phyloP scores from a whole-genome alignment of 2,797 vertebrate genomes.

The Etheostoma perlongum region DNA sequence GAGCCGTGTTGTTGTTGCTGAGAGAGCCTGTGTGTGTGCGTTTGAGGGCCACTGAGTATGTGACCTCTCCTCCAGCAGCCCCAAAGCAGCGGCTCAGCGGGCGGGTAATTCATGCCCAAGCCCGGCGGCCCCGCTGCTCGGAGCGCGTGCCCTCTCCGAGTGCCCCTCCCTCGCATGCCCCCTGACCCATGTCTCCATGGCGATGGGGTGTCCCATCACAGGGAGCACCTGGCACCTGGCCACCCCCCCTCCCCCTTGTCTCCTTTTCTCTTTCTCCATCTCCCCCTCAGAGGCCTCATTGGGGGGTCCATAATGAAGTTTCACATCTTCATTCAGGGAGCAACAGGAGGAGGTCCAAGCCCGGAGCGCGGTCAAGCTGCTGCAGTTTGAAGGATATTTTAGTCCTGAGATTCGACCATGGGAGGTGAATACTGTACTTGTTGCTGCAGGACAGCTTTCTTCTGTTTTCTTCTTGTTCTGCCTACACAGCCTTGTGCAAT shows the following conservation, averaged over 20 bases:
- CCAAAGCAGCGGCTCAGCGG: conserved; percentile 76
- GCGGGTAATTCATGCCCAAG: conserved; percentile 76
- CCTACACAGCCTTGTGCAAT: background rate
- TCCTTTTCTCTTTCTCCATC: conserved; percentile 12
- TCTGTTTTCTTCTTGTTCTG: background rate
- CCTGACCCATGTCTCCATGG: conserved; percentile 69
- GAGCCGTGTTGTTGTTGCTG: conserved; percentile 56
- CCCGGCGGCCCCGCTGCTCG: conserved; percentile 84
- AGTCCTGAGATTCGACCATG: background rate
- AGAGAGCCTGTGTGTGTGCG: conserved; percentile 53
- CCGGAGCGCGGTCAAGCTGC: conserved; percentile 34
- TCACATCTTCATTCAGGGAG: conserved; percentile 62
- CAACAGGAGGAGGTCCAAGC: conserved; percentile 43
- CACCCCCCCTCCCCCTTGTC: conserved; percentile 72
- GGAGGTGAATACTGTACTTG: conserved; percentile 4
- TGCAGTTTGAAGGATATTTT: conserved; percentile 36
- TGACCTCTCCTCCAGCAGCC: conserved; percentile 86
- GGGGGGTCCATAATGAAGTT: conserved; percentile 58
- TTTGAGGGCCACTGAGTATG: conserved; percentile 90
- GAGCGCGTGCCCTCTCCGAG: conserved; percentile 65
- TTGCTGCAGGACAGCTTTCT: conserved; percentile 2
- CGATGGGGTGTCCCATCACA: conserved; percentile 67
- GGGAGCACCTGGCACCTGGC: conserved; percentile 78
- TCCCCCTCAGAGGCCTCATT: conserved; percentile 20
- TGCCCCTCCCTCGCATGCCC: conserved; percentile 53